These are phyloP conservation scores for Allolobophora icterica DNA, from an alignment of 2,888 invertebrate genomes.

Conservation along the genomic window DNA sequence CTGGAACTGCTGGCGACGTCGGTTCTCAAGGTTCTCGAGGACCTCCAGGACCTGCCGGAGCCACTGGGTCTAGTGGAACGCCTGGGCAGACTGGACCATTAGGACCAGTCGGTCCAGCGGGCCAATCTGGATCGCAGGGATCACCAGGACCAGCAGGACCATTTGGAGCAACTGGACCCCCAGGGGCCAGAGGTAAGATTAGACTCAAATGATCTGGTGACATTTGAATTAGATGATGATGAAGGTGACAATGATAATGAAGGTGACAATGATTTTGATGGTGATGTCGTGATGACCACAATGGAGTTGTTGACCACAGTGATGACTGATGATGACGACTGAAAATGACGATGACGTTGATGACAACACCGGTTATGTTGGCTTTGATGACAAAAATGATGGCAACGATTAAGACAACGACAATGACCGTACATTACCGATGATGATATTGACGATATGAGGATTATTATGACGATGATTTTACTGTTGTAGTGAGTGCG, in stretches of 20 bases:
- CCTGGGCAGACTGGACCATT: constrained; percentile 35
- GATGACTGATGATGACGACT: background rate
- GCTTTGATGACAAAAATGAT: background rate
- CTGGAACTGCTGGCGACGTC: constrained; percentile 41
- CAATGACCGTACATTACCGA: background rate
- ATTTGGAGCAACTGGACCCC: constrained; percentile 25
- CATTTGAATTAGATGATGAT: background rate
- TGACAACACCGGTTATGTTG: no score
- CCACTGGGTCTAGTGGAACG: constrained; percentile 35
- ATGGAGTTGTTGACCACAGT: background rate
- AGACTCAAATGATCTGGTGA: background rate
- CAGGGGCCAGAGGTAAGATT: constrained; percentile 12
- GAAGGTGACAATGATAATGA: background rate
- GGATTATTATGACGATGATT: background rate
- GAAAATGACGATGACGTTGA: no score
- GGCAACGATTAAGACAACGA: background rate
- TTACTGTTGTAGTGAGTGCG: background rate
- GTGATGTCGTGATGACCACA: background rate
- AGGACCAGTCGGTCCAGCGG: constrained; percentile 31
- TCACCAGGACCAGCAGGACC: constrained; percentile 3
- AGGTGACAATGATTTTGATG: background rate
- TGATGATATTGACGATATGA: background rate
- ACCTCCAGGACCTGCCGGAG: constrained; percentile 43
- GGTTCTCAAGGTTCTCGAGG: constrained; percentile 40
- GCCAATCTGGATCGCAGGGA: constrained; percentile 19